These are phyloP conservation scores for Callyntrura guangdongensis DNA, from an alignment of 2,888 invertebrate species.

Conservation along the genomic window DNA sequence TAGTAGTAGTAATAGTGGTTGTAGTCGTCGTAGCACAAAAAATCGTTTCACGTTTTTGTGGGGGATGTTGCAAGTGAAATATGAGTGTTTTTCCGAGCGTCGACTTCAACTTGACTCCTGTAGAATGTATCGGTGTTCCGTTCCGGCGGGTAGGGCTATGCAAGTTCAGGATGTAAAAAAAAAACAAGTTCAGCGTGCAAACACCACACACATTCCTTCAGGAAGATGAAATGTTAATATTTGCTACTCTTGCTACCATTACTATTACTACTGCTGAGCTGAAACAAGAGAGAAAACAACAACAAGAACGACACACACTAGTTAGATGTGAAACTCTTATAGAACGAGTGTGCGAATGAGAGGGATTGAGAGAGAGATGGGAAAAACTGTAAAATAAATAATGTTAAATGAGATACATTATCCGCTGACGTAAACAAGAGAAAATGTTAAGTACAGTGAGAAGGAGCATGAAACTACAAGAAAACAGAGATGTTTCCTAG, in stretches of 20 bases:
- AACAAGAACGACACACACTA: conserved; percentile 2
- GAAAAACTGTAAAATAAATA: conserved; percentile 74
- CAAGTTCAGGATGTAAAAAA: not conserved
- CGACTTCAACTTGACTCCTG: conserved; percentile 46
- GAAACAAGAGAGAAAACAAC: not conserved
- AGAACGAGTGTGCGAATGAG: conserved; percentile 6
- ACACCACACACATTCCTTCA: not conserved
- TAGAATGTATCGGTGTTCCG: not conserved
- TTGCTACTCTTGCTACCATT: too few relatives aligned
- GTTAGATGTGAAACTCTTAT: too few relatives aligned
- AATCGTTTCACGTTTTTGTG: conserved; percentile 37
- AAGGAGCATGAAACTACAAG: not conserved
- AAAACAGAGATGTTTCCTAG: not conserved
- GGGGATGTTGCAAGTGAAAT: conserved; percentile 54
- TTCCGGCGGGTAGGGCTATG: not conserved
- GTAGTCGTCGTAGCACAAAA: not conserved
- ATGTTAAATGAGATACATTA: conserved; percentile 79
- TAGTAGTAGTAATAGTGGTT: too few relatives aligned
- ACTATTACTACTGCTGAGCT: too few relatives aligned
- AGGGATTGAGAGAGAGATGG: not conserved
- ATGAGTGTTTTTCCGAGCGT: conserved; percentile 50
- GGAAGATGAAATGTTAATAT: not conserved
- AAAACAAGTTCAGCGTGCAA: not conserved
- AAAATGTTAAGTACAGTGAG: conserved; percentile 61
- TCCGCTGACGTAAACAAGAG: conserved; percentile 75